A percentile compares a stretch with the other conserved stretches of the same genome.
Evolutionary conservation across 2,113 vertebrate species (phyloP).

Genomic region (Ceratotherium simum): DNA sequence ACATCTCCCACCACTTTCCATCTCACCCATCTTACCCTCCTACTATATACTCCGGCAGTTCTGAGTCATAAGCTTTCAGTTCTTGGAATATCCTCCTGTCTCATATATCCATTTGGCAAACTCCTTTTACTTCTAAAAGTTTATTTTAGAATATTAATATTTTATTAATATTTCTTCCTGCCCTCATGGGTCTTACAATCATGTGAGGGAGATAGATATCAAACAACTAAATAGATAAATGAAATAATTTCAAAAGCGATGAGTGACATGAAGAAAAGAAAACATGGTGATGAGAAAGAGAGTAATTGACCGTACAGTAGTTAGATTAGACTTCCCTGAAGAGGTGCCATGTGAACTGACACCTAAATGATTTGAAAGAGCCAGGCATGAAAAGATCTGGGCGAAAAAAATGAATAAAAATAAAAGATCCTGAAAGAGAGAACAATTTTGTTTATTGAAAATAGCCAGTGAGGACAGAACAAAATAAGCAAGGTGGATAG

Average conservation of each 20-base stretch:
- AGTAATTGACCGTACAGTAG: background rate
- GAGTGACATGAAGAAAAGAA: background rate
- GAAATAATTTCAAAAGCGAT: background rate
- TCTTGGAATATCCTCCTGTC: background rate
- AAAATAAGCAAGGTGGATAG: background rate
- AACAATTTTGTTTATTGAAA: background rate
- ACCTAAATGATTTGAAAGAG: background rate
- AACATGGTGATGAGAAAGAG: background rate
- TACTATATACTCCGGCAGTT: background rate
- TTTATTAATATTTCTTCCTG: background rate
- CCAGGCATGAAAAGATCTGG: background rate
- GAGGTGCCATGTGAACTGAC: background rate
- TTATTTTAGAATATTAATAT: background rate
- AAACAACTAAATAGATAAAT: background rate
- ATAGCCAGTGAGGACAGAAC: background rate
- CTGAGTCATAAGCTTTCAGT: background rate
- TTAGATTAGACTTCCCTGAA: background rate
- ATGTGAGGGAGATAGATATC: background rate
- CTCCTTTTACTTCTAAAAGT: background rate
- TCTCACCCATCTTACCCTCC: background rate
- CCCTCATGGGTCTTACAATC: background rate
- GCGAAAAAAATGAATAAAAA: background rate
- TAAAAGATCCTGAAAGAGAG: background rate
- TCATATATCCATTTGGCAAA: background rate
- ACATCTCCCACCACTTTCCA: background rate